A percentile compares a stretch with the other conserved stretches of the same genome.
These are phyloP conservation scores for Steinernema feltiae DNA, from an alignment of 1,140 invertebrate species.

Conservation along the genomic window DNA sequence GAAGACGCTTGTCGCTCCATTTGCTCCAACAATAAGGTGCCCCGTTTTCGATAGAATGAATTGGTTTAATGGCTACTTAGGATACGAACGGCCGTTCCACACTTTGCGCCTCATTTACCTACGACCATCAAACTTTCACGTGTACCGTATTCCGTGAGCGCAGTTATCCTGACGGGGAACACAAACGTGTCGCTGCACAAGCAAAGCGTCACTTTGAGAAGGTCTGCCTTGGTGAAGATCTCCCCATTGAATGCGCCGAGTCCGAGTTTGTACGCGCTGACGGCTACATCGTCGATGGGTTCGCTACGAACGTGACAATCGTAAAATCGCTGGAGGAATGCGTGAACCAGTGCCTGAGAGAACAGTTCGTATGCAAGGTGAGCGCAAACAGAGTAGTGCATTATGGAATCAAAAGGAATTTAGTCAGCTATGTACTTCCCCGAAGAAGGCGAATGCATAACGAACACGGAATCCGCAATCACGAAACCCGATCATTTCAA, in stretches of 20 bases:
- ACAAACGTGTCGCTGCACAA: not conserved
- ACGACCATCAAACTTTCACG: constrained; percentile 36
- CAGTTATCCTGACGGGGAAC: constrained; percentile 25
- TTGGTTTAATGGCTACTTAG: constrained; percentile 24
- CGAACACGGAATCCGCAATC: constrained; percentile 52
- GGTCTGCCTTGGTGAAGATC: constrained; percentile 49
- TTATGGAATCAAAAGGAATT: not conserved
- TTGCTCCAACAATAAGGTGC: constrained; percentile 31
- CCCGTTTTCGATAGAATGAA: not conserved
- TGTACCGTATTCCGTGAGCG: constrained; percentile 37
- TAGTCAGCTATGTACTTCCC: constrained; percentile 58
- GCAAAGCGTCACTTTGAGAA: constrained; percentile 54
- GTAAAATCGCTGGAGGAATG: constrained; percentile 50
- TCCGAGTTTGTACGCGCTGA: constrained; percentile 51
- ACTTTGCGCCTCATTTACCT: constrained; percentile 35
- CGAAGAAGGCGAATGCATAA: constrained; percentile 57
- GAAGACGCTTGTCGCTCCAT: constrained; percentile 38
- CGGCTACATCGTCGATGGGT: constrained; percentile 48
- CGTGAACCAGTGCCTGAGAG: constrained; percentile 46
- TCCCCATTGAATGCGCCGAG: constrained; percentile 43
- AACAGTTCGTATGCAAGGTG: constrained; percentile 50
- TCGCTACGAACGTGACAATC: constrained; percentile 34
- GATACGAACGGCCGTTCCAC: constrained; percentile 32
- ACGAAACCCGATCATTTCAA: constrained; percentile 40
- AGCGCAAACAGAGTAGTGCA: too few species aligned